Evolutionary conservation across 2,888 invertebrate species (phyloP), one percentile per base, ranked within the genome.

Genomic region (Heliconius ismenius): DNA sequence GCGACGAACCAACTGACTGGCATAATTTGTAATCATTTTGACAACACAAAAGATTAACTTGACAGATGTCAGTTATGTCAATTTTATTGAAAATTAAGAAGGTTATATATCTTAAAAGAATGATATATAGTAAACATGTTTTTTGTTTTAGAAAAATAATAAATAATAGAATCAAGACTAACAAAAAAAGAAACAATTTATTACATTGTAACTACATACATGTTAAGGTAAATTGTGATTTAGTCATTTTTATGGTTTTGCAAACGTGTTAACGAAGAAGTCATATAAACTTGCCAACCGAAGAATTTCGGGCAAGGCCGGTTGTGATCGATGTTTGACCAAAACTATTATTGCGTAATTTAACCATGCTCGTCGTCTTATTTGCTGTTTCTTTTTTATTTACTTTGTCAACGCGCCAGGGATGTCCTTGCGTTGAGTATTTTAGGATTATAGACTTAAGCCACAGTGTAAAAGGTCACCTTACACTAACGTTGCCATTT

Each of bases 241-340:
- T 60, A 76, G 43, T 76, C 65, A 65, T 76, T 72, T 73, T 73
- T 60, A 73, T 69, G 21, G 36, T 62, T 73, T 74, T 74, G 65
- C 73, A 68, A 76, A 75, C 32, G 72, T 49, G 67, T 43, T 79
- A 80, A 80, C 79, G 81, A 80, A 81, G 81, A 80, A 76, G 81
- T 63, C 79, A 79, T 80, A 82, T 78, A 80, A 81, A 81, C 77
- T 82, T 76, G 77, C 79, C 79, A 80, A 72, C 67, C 79, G 87
- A 91, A 86, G 88, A 89, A 92, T 92, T 90, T 90, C 90, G 92
- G 90, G 92, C 92, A 92, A 92, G 93, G 92, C 86, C 90, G 82
- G 79, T 81, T 81, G 86, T 89, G 90, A 90, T 90, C 89, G 87
- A 90, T 89, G 90, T 88, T 86, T 87, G 85, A 83, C 82, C 82